phyloP scores from a whole-genome alignment of 1,140 invertebrate species.

The Pseudomyrmex concolor region DNA sequence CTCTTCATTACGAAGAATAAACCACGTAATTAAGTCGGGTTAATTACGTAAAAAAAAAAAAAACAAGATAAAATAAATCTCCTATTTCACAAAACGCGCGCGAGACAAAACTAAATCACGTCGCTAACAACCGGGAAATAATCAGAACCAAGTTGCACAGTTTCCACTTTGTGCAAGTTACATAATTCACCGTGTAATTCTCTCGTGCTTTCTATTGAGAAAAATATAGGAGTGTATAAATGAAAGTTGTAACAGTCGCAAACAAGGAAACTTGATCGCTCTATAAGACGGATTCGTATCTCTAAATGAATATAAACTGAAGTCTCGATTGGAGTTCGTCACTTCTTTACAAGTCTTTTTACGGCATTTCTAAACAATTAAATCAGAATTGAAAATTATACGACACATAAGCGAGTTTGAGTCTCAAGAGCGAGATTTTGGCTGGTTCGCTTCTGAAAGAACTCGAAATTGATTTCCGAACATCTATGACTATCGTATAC shows the following conservation, averaged over 20 bases:
- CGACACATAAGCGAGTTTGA: not conserved
- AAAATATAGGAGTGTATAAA: slow-evolving; percentile 24
- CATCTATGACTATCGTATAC: not conserved
- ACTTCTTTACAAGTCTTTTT: not conserved
- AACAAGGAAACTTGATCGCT: not conserved
- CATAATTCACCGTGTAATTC: not conserved
- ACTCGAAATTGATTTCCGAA: not conserved
- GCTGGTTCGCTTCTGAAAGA: not conserved
- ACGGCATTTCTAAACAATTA: not conserved
- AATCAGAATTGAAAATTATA: not conserved
- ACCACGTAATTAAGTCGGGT: not conserved
- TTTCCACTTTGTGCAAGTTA: not conserved
- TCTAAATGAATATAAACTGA: slow-evolving; percentile 30
- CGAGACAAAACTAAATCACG: not conserved
- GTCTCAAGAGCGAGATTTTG: not conserved
- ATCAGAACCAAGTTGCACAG: not conserved
- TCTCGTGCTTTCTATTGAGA: not conserved
- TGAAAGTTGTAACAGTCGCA: slow-evolving; percentile 29
- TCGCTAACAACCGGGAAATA: not conserved
- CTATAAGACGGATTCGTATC: not conserved
- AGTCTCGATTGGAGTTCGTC: not conserved
- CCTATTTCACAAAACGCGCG: not conserved
- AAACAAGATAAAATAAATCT: no score
- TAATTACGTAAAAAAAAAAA: no score
- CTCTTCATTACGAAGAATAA: not conserved